Base-by-base conservation (phyloP, 2,113 vertebrate genomes). In the Crotalus tigris region DNA sequence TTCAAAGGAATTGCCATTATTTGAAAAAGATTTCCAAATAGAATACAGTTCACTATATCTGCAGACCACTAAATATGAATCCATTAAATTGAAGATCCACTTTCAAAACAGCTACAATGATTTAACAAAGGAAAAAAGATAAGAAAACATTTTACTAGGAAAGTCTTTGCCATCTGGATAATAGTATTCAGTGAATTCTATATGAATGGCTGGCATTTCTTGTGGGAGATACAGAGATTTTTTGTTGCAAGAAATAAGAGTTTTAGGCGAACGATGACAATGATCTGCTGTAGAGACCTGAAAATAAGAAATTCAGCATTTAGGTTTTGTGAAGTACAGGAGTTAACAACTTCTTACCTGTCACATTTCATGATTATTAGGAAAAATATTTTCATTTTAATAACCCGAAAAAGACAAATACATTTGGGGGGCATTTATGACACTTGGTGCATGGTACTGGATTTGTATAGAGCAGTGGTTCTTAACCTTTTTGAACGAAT, bases 131-230 rank as follows among this genome's bases (percentile, higher is more conserved):
- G 5, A 17, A 51, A 90, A 9, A 92, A 4, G 93, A 53, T 0
- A 26, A 49, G 92, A 94, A 95, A 4, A 54, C 1, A 0, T 61
- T 98, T 98, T 98, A 99, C 99, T 98, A 91, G 99, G 99, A 95
- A 98, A 99, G 96, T 99, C 99, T 95, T 99, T 99, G 96, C 98
- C 99, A 96, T 99, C 99, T 44, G 99, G 99, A 92, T 99, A 99
- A 96, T 99, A 99, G 97, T 99, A 99, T 96, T 99, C 99, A 59
- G 99, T 99, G 97, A 99, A 99, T 97, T 99, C 99, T 81, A 99
- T 97, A 90, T 99, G 98, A 96, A 99, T 97, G 94, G 99, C 99
- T 85, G 99, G 98, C 99, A 99, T 99, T 98, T 99, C 99, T 95
- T 98, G 97, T 15, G 99, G 99, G 95, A 99, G 99, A 97, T 99